phyloP scores from a whole-genome alignment of 2,888 invertebrate genomes.

The Mayetiola destructor region DNA sequence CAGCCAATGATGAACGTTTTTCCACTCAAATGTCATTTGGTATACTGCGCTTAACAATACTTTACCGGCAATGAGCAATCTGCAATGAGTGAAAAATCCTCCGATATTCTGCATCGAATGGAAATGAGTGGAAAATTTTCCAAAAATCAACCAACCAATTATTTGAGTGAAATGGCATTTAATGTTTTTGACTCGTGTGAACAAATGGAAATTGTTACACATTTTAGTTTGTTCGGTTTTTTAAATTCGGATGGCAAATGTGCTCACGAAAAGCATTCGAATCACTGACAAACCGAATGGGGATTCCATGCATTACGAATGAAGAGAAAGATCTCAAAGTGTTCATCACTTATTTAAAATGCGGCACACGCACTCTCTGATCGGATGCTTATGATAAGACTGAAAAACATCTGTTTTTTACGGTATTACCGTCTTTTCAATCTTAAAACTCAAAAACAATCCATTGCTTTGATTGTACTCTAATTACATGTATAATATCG shows the following conservation, averaged over 20 bases:
- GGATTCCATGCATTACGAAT: too few relatives aligned
- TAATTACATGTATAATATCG: conserved; percentile 4
- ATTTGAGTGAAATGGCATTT: background rate
- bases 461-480: conserved; percentile 1
- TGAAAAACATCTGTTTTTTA: conserved; percentile 2
- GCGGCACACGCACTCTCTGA: background rate
- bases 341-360: background rate
- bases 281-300: too few relatives aligned
- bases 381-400: conserved; percentile 4
- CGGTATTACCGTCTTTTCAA: too few relatives aligned
- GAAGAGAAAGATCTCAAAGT: background rate
- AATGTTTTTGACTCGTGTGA: too few relatives aligned
- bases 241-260: background rate
- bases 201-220: background rate
- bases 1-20: too few relatives aligned
- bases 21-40: background rate
- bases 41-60: background rate
- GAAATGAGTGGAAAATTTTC: background rate
- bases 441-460: background rate
- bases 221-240: background rate
- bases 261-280: background rate
- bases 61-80: background rate
- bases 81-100: background rate
- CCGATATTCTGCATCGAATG: background rate
- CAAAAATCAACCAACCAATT: too few relatives aligned